Percentiles rank a stretch among this genome's conserved stretches.
These are phyloP conservation scores for Chionodraco myersi DNA, from an alignment of 2,113 vertebrate species.

Conservation along the genomic window DNA sequence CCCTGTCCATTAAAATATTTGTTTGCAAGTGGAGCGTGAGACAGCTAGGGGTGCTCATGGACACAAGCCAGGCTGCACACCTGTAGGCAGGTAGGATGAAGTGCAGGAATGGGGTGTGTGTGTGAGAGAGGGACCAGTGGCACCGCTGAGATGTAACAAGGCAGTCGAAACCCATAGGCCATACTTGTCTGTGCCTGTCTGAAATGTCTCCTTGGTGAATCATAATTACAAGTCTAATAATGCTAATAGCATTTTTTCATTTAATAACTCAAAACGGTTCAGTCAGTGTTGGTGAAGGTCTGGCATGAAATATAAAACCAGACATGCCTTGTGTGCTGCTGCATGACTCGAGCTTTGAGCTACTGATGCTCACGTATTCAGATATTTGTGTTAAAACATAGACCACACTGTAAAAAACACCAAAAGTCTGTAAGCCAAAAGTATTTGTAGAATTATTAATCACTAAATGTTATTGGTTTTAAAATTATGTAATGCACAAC, in stretches of 20 bases:
- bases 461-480: neutral
- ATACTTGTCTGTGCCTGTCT: conserved; percentile 59
- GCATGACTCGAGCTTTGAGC: conserved; percentile 15
- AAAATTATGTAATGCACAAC: neutral
- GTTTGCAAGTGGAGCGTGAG: conserved; percentile 77
- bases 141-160: conserved; percentile 21
- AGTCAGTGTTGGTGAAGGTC: conserved; percentile 23
- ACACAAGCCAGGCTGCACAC: conserved; percentile 73
- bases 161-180: conserved; percentile 15
- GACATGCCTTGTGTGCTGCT: conserved; percentile 15
- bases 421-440: neutral
- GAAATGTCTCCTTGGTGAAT: conserved; percentile 42
- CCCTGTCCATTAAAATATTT: conserved; percentile 75
- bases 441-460: neutral
- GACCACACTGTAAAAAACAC: too few relatives aligned
- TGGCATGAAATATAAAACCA: conserved; percentile 30
- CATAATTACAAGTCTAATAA: conserved; percentile 42
- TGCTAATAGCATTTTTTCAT: neutral
- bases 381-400: neutral
- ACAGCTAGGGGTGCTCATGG: conserved; percentile 61
- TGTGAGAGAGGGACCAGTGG: neutral
- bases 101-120: conserved; percentile 34
- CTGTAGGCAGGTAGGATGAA: conserved; percentile 67
- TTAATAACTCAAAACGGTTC: conserved; percentile 10
- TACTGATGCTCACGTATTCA: conserved; percentile 1